Evolutionary conservation across 1,140 invertebrate species (phyloP).

Genomic region (Rhopalosiphum maidis): DNA sequence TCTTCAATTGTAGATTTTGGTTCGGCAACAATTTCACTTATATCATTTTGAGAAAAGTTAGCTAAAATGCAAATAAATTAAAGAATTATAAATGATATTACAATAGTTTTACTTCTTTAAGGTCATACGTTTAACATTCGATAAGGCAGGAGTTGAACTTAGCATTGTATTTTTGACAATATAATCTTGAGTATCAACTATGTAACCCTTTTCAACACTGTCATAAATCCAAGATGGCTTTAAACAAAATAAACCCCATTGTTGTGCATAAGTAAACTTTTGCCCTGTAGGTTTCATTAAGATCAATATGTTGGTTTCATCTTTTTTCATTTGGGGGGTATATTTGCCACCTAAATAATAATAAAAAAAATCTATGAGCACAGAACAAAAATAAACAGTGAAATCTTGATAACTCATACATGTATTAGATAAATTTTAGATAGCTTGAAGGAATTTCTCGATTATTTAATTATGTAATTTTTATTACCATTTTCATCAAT

Average conservation of each 20-base stretch:
- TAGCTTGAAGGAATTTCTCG: background rate
- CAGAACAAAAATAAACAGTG: background rate
- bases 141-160: conserved; percentile 68
- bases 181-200: conserved; percentile 74
- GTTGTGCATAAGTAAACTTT: conserved; percentile 80
- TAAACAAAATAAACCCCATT: conserved; percentile 77
- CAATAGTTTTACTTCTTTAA: background rate
- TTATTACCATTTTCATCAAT: conserved; percentile 74
- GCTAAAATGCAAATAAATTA: conserved; percentile 21
- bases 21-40: conserved; percentile 33
- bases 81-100: background rate
- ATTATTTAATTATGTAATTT: background rate
- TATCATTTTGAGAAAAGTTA: conserved; percentile 16
- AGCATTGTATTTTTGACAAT: conserved; percentile 66
- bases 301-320: conserved; percentile 67
- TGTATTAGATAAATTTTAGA: background rate
- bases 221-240: conserved; percentile 79
- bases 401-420: background rate
- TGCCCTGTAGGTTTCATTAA: conserved; percentile 71
- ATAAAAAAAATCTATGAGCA: background rate
- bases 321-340: conserved; percentile 64
- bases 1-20: conserved; percentile 37
- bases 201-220: conserved; percentile 75
- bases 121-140: conserved; percentile 60
- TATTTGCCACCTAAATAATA: conserved; percentile 60